These are phyloP conservation scores for Plotosus lineatus DNA, from an alignment of 2,113 vertebrate species.

Conservation along the genomic window DNA sequence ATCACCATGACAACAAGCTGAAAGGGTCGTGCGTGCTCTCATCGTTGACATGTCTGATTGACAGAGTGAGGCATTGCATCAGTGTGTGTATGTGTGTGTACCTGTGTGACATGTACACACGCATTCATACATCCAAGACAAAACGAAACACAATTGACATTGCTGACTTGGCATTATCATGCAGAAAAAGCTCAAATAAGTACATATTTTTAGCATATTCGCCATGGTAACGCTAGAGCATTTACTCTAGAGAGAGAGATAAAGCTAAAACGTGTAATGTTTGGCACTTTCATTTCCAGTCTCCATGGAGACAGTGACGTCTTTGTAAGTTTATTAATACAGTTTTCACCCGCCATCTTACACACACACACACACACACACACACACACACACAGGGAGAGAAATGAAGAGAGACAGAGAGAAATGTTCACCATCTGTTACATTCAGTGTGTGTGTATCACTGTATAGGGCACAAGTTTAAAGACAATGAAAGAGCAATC, in stretches of 20 bases:
- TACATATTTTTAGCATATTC: conserved; percentile 19
- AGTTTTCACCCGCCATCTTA: conserved; percentile 31
- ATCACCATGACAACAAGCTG: conserved; percentile 53
- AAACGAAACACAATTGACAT: conserved; percentile 4
- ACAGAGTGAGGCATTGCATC: conserved; percentile 21
- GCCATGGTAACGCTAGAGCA: conserved; percentile 34
- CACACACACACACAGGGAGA: not conserved
- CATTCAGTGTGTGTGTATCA: conserved; percentile 1
- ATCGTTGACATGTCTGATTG: conserved; percentile 39
- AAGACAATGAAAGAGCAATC: not conserved
- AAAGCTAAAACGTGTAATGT: conserved; percentile 48
- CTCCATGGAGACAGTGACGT: conserved; percentile 53
- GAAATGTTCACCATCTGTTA: conserved; percentile 39
- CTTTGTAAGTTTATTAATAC: conserved; percentile 49
- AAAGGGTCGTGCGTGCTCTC: conserved; percentile 39
- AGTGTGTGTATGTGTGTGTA: not conserved
- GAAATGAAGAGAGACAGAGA: conserved; percentile 13
- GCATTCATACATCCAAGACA: not conserved
- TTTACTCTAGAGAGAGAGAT: conserved; percentile 21
- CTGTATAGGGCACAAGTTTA: not conserved
- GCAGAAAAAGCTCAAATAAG: conserved; percentile 14
- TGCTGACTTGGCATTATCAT: conserved; percentile 21
- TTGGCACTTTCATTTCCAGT: conserved; percentile 52
- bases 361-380: conserved; percentile 1
- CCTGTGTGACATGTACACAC: not conserved